Base-by-base conservation (phyloP, 2,113 vertebrate genomes). In the Labeo rohita region DNA sequence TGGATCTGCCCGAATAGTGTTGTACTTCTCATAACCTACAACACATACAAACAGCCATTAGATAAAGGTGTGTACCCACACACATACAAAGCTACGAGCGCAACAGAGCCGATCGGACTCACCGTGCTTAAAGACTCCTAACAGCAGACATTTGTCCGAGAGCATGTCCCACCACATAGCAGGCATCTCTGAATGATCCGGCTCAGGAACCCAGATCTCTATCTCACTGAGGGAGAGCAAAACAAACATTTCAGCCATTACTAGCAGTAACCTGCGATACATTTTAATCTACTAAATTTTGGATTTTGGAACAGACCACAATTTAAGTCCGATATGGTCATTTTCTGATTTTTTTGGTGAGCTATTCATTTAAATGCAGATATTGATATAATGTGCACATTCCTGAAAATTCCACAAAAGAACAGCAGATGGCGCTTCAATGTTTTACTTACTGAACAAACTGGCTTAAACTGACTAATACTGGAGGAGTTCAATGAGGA, bases 71-170 rank as follows among this genome's bases (percentile, higher is more conserved):
- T 43, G 16, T 2, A 56, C 16, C 39, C 34, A 3, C 18, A 16
- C 7, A 23, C 34, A 11, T 4, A 16, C 43, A 52, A 43, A 52
- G 50, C 13, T n/a, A 13, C 1, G 1, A 59, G 16, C 6, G 2
- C 50, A 45, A 43, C 50, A 28, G 47, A 13, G 8, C 8, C 3
- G 11, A 59, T 70, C 39, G 8, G 63, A 94, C 96, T 95, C 89
- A 99, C 98, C 98, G 39, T 99, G 98, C 89, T 99, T 99, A 92
- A 95, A 99, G 91, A 99, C 95, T 11, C 98, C 98, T 80, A 99
- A 95, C 78, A 99, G 93, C 65, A 99, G 96, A 85, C 97, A 98
- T 92, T 99, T 99, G 93, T 99, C 98, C 65, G 96, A 95, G 50
- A 97, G 93, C 77, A 92, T 91, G 89, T 99, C 98, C 98, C 98